A percentile compares a stretch with the other conserved stretches of the same genome.
These are phyloP conservation scores for Platysteira castanea DNA, from an alignment of 2,113 vertebrate genomes.

Conservation along the genomic window DNA sequence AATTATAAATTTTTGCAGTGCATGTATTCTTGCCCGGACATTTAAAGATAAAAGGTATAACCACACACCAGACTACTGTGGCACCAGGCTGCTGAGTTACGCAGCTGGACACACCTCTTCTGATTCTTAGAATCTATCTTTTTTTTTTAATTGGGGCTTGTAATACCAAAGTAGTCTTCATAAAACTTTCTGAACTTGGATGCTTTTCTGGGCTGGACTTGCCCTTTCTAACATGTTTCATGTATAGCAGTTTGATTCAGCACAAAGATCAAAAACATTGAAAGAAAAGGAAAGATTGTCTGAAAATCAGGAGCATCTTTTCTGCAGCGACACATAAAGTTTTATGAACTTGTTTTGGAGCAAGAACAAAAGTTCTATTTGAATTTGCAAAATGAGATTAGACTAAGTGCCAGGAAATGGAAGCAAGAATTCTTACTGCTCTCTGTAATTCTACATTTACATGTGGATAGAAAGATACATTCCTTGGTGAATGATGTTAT, in stretches of 20 bases:
- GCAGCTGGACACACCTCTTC: not conserved
- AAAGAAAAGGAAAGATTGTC: not conserved
- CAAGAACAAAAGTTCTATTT: not conserved
- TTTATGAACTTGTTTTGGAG: not conserved
- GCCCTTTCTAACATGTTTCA: not conserved
- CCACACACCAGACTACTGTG: not conserved
- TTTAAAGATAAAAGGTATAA: not conserved
- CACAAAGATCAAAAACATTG: not conserved
- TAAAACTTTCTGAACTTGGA: not conserved
- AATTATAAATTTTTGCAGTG: not conserved
- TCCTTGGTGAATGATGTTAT: not conserved
- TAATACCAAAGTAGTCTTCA: not conserved
- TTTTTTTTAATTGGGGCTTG: not conserved
- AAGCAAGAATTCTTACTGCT: not conserved
- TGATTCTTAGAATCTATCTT: not conserved
- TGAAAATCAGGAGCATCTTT: not conserved
- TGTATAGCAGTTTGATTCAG: not conserved
- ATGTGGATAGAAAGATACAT: not conserved
- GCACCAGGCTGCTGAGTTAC: not conserved
- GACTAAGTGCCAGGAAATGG: not conserved
- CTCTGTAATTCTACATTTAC: not conserved
- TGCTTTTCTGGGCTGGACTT: not conserved
- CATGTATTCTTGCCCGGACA: not conserved
- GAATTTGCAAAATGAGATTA: not conserved
- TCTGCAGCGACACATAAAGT: not conserved